Evolutionary conservation across 2,888 invertebrate species (phyloP).

Genomic region (Drosophila fulvimacula): DNA sequence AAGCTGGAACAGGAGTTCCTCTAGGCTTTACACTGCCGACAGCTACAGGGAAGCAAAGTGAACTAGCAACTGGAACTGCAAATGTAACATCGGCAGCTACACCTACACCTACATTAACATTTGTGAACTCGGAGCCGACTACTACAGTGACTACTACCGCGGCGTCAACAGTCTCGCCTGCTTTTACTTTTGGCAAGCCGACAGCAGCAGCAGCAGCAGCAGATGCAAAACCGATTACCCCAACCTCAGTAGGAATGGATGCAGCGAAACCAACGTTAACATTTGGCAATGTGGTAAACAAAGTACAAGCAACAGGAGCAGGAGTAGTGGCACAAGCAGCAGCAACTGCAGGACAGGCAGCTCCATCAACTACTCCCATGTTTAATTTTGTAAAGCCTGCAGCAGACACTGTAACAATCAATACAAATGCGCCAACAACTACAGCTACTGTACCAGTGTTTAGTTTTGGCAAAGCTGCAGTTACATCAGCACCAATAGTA

Average conservation of each 20-base stretch:
- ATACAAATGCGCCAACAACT: conserved; percentile 6
- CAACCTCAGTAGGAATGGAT: not conserved
- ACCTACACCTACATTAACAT: not conserved
- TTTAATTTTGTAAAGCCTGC: conserved; percentile 19
- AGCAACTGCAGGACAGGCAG: not conserved
- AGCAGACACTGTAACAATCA: not conserved
- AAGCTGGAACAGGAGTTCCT: not conserved
- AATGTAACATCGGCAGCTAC: not conserved
- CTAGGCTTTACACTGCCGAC: conserved; percentile 20
- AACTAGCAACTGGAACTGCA: conserved; percentile 8
- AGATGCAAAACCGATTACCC: not conserved
- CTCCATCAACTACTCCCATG: conserved; percentile 3
- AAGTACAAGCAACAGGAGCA: not conserved
- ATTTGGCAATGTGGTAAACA: conserved; percentile 18
- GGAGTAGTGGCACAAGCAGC: not conserved
- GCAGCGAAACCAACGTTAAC: conserved; percentile 32
- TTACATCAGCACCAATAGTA: conserved; percentile 1
- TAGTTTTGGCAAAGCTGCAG: conserved; percentile 26
- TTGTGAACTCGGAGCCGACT: not conserved
- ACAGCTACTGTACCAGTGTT: conserved; percentile 16
- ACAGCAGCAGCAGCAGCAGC: conserved; percentile 7
- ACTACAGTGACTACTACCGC: conserved; percentile 17
- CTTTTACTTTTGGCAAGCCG: conserved; percentile 29
- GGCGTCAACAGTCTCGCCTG: not conserved
- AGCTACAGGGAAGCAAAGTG: conserved; percentile 1